Base-by-base conservation (phyloP, 2,113 vertebrate genomes). In the Riparia riparia region DNA sequence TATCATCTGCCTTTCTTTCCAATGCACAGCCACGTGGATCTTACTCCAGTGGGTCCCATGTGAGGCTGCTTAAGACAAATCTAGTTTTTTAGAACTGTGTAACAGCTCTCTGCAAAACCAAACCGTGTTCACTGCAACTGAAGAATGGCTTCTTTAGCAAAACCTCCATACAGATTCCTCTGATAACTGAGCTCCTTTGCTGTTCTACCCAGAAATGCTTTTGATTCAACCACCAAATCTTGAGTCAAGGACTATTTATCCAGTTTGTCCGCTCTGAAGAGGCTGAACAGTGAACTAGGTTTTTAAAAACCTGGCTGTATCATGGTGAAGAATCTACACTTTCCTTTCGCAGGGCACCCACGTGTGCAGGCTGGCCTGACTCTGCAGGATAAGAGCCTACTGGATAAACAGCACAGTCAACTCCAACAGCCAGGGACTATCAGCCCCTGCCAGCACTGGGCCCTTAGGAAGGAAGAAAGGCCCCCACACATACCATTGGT, bases 401-500 rank as follows among this genome's bases (percentile, higher is more conserved):
- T 26, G 82, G 58, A 82, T 58, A 84, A 93, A 88, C 58, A 77
- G 68, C 76, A 77, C 68, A 66, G 66, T 20, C 82, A 90, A 25
- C 72, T 94, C 54, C 51, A 70, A 37, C 60, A 81, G 72, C 4
- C 79, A 61, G 69, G 68, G 80, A 71, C 73, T 82, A 78, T 57
- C 44, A 90, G 82, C 47, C 77, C 79, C 76, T 95, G 34, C 31
- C 57, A 94, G 78, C 73, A 72, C 74, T 58, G 82, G 90, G 96
- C 89, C 92, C 92, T 89, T 89, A 94, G 78, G 66, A 96, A 96
- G 78, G 86, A 94, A 89, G 66, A 81, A 92, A 97, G 89, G 86
- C 94, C 77, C 86, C 84, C 95, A 92, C 66, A 98, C 98, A 93
- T 98, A 98, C 96, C 95, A 85, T 97, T 93, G 97, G 95, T 29